These are phyloP conservation scores for Drosophila pruinosa DNA, from an alignment of 1,140 invertebrate genomes.

Conservation along the genomic window DNA sequence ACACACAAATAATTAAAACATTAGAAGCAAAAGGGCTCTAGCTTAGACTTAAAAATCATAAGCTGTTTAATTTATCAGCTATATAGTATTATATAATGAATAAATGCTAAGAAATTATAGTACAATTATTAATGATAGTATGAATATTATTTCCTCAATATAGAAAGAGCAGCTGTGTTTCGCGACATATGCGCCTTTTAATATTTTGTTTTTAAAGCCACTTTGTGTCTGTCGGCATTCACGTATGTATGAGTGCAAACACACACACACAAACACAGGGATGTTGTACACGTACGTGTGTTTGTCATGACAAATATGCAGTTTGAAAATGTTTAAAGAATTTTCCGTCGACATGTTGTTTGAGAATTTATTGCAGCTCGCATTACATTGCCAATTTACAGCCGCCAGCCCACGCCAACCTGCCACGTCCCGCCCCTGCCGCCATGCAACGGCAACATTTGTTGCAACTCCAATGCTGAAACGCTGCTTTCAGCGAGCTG, in stretches of 20 bases:
- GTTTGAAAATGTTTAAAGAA: conserved; percentile 64
- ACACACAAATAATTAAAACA: too few species aligned
- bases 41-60: too few species aligned
- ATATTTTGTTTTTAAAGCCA: background rate
- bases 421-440: too few species aligned
- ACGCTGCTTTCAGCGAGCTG: conserved; percentile 1
- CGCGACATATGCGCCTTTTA: background rate
- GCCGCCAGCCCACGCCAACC: background rate
- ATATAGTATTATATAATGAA: too few species aligned
- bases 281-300: background rate
- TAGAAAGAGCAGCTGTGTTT: background rate
- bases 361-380: conserved; percentile 33
- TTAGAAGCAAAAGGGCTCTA: too few species aligned
- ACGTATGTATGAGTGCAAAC: background rate
- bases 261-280: background rate
- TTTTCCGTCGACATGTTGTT: conserved; percentile 45
- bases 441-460: conserved; percentile 22
- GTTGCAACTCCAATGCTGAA: conserved; percentile 4
- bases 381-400: conserved; percentile 45
- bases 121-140: too few species aligned
- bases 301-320: conserved; percentile 55
- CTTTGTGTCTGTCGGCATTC: background rate
- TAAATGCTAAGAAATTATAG: too few species aligned
- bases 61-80: too few species aligned
- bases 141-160: too few species aligned